Percentiles rank a stretch among this genome's conserved stretches.
Conservation (phyloP, 2,888 invertebrate species). For the Torymus texanus region DNA sequence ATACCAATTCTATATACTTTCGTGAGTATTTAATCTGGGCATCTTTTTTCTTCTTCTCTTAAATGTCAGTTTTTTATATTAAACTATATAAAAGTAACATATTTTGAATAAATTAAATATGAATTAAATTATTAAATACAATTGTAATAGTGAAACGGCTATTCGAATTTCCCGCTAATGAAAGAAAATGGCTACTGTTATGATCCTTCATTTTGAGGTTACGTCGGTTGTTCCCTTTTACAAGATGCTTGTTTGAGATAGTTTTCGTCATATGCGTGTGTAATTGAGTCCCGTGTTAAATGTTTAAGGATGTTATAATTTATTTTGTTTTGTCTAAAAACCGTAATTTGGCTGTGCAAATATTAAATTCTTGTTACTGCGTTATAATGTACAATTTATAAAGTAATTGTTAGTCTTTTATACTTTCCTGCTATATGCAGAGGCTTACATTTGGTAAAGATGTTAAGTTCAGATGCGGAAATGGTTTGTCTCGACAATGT, state of each 20-base stretch:
- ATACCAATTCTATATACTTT: no score
- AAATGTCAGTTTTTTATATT: background rate
- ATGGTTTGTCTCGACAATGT: conserved; percentile 49
- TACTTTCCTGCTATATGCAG: conserved; percentile 41
- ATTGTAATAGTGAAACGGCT: background rate
- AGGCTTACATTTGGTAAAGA: conserved; percentile 49
- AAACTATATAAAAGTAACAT: background rate
- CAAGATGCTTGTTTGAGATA: conserved; percentile 53
- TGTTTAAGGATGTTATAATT: conserved; percentile 50
- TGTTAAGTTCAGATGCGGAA: conserved; percentile 53
- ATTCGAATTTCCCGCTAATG: conserved; percentile 45
- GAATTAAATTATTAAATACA: background rate
- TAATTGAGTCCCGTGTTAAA: conserved; percentile 35
- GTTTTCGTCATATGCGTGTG: conserved; percentile 40
- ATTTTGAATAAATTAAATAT: background rate
- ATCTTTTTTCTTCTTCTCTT: no score
- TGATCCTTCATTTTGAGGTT: conserved; percentile 53
- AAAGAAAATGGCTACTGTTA: conserved; percentile 50
- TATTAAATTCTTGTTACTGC: conserved; percentile 25
- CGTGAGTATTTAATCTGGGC: no score
- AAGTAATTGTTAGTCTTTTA: conserved; percentile 32
- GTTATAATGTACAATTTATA: conserved; percentile 28
- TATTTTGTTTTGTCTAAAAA: conserved; percentile 33
- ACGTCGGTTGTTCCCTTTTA: conserved; percentile 40
- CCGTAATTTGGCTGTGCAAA: conserved; percentile 9